Base-by-base conservation (phyloP, 2,888 invertebrate genomes). In the Thymelicus sylvestris region DNA sequence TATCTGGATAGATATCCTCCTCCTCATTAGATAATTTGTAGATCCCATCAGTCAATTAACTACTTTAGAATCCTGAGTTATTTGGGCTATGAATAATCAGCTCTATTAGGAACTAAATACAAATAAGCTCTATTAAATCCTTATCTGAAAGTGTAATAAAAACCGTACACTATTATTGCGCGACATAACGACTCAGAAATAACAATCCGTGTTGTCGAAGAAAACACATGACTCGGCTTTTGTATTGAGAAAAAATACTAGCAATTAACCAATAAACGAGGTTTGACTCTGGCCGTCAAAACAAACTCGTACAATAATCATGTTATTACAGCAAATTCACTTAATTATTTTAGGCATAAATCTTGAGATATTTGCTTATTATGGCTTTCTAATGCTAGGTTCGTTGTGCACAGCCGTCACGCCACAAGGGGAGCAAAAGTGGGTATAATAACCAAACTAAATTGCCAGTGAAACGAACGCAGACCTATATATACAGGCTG, bases 281-380 rank as follows among this genome's bases (percentile, higher is more conserved):
- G 69, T 59, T 55, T 55, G 50, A 52, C 50, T 52, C 64, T 41
- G 64, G 78, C 79, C 77, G 74, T 77, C 78, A 80, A 81, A 83
- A 81, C 81, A 79, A 84, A 81, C 78, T 79, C 73, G 71, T 78
- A 79, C 76, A 79, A 80, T 80, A 82, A 76, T 81, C 76, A 75
- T 81, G 78, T 82, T 83, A 84, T 85, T 83, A 83, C 78, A 74
- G 78, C 77, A 78, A 81, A 79, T 84, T 80, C 75, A 75, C 79
- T 86, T 89, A 88, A 90, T 91, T 89, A 88, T 88, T 86, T 83
- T 74, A 75, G 85, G 81, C 89, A 88, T 89, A 89, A 90, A 89
- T 88, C 90, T 84, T 76, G 72, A 83, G 81, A 88, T 88, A 87
- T 90, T 90, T 87, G 83, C 83, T 85, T 88, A 84, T 89, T 90